These are phyloP conservation scores for Megamerina dolium DNA, from an alignment of 2,888 invertebrate genomes.

Conservation along the genomic window DNA sequence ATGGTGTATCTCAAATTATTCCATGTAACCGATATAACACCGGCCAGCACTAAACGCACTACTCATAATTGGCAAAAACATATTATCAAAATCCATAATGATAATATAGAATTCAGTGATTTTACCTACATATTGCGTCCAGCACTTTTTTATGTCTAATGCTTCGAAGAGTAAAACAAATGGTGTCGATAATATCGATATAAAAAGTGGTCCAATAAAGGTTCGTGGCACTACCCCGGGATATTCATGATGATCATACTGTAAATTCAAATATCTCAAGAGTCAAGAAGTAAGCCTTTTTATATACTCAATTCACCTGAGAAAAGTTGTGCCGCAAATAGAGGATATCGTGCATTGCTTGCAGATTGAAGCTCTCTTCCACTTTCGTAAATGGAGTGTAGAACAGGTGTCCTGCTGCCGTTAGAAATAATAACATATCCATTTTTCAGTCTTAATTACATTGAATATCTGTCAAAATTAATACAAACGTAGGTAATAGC, in stretches of 20 bases:
- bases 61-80: not conserved
- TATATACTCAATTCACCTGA: constrained; percentile 56
- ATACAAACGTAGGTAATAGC: not conserved
- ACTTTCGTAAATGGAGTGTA: constrained; percentile 97
- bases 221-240: constrained; percentile 96
- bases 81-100: not conserved
- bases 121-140: constrained; percentile 83
- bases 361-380: constrained; percentile 98
- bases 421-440: constrained; percentile 68
- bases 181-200: constrained; percentile 75
- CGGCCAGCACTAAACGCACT: constrained; percentile 74
- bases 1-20: constrained; percentile 67
- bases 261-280: constrained; percentile 36
- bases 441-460: constrained; percentile 44
- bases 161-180: constrained; percentile 62
- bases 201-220: constrained; percentile 83
- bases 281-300: not conserved
- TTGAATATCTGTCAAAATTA: not conserved
- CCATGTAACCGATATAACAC: constrained; percentile 70
- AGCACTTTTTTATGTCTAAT: constrained; percentile 73
- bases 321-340: constrained; percentile 79
- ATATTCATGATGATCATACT: constrained; percentile 98
- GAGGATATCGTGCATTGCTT: constrained; percentile 95
- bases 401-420: constrained; percentile 72
- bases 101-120: constrained; percentile 22